Evolutionary conservation across 2,888 invertebrate genomes (phyloP), one percentile per base, ranked within the genome.

Genomic region (Drosophila suboccidentalis): DNA sequence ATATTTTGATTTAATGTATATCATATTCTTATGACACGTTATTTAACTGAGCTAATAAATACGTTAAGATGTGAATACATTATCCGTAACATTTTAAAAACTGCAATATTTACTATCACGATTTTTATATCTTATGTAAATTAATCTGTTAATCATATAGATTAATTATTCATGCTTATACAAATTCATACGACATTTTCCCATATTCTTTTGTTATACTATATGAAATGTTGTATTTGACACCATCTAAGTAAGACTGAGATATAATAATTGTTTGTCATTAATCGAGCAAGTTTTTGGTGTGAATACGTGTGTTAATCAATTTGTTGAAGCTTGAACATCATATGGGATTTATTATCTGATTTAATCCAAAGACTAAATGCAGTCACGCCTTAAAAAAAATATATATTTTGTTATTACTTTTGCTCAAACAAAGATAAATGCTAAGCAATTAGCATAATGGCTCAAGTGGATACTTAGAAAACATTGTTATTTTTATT

Each of bases 371-470:
- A 34, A 41, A 55, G 46, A 74, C 63, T 58, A 53, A 55, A 55
- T 39, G 43, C 39, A 71, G 57, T 67, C 71, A 62, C 74, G 61
- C 73, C 74, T 73, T 62, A 13, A 11, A 39, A 13, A 13, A 44
- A 50, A 38, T 38, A 51, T 61, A 38, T 38, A 51, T 61, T 51
- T n/a, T 51, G 38, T 43, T 63, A 59, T 54, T 49, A 19, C n/a
- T 43, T 34, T 17, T 34, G 41, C 47, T 38, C 46, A 59, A 63
- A 46, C 50, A 58, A 47, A 66, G 65, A 72, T 71, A 66, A 71
- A 57, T 57, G 61, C 51, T 17, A 1, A 34, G 51, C 58, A 71
- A 75, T 75, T 75, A 75, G 44, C 76, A 75, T 75, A 62, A 66
- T 74, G 59, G 43, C 46, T 15, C n/a, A 11, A 73, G 62, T 68